Evolutionary conservation across 2,888 invertebrate genomes (phyloP).

Genomic region (Latrodectus hesperus): DNA sequence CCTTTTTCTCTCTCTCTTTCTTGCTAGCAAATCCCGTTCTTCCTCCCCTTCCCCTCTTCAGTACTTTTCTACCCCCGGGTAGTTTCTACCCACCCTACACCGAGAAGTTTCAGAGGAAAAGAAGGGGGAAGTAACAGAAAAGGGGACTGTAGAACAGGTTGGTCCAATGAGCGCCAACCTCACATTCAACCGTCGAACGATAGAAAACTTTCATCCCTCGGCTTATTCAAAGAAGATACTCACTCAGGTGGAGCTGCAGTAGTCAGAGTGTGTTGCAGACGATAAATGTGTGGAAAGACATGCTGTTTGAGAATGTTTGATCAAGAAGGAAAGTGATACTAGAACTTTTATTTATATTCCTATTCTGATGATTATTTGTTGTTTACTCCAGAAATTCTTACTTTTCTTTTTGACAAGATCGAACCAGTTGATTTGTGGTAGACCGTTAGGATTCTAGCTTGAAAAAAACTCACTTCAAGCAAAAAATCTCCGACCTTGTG

Average conservation of each 20-base stretch:
- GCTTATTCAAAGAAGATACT: background rate
- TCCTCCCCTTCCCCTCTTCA: conserved; percentile 31
- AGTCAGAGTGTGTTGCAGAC: background rate
- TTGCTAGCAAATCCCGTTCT: conserved; percentile 17
- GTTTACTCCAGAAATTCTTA: no score
- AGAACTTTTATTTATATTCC: no score
- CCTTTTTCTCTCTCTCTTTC: conserved; percentile 16
- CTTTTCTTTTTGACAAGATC: no score
- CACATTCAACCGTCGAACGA: conserved; percentile 31
- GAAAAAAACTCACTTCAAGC: no score
- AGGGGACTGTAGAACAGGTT: conserved; percentile 25
- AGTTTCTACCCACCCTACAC: conserved; percentile 30
- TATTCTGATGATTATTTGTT: no score
- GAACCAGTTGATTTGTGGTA: no score
- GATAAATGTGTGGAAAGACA: conserved; percentile 35
- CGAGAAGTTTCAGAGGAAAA: background rate
- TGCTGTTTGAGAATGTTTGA: conserved; percentile 4
- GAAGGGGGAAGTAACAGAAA: background rate
- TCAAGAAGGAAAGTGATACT: background rate
- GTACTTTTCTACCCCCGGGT: conserved; percentile 37
- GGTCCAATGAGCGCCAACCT: conserved; percentile 45
- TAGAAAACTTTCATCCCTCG: background rate
- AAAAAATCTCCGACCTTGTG: no score
- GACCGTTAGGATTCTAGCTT: no score
- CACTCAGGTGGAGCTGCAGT: background rate